Conservation (phyloP, 1,140 invertebrate genomes). For the Brachionus rotundiformis region DNA sequence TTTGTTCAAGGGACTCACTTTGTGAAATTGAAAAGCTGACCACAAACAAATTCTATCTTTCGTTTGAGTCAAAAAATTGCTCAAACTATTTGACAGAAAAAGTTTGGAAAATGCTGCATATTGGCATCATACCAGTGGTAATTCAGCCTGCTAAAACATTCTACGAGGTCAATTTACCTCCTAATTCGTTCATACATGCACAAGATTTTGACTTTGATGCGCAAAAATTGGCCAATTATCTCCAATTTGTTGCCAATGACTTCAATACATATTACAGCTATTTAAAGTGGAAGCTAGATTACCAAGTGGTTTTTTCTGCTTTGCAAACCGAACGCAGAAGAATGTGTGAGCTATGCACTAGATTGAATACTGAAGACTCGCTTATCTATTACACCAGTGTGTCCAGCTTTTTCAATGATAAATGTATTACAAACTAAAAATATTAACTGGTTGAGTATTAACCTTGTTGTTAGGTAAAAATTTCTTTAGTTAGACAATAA, state of each 20-base stretch:
- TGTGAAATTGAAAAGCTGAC: slow-evolving; percentile 18
- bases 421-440: slow-evolving; percentile 18
- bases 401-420: slow-evolving; percentile 23
- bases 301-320: slow-evolving; percentile 7
- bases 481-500: too few relatives aligned
- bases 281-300: slow-evolving; percentile 17
- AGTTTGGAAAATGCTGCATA: slow-evolving; percentile 36
- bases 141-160: not conserved
- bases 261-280: slow-evolving; percentile 8
- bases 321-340: not conserved
- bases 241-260: not conserved
- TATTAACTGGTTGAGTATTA: too few relatives aligned
- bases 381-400: slow-evolving; percentile 22
- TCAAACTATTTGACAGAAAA: slow-evolving; percentile 51
- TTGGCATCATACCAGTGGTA: slow-evolving; percentile 28
- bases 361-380: slow-evolving; percentile 24
- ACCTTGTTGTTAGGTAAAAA: too few relatives aligned
- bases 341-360: slow-evolving; percentile 42
- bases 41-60: slow-evolving; percentile 45
- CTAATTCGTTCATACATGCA: slow-evolving; percentile 44
- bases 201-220: slow-evolving; percentile 28
- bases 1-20: not conserved
- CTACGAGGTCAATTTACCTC: not conserved
- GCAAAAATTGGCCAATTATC: not conserved
- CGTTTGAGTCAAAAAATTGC: slow-evolving; percentile 49